These are phyloP conservation scores for Cataglyphis cursor DNA, from an alignment of 2,888 invertebrate species.

Conservation along the genomic window DNA sequence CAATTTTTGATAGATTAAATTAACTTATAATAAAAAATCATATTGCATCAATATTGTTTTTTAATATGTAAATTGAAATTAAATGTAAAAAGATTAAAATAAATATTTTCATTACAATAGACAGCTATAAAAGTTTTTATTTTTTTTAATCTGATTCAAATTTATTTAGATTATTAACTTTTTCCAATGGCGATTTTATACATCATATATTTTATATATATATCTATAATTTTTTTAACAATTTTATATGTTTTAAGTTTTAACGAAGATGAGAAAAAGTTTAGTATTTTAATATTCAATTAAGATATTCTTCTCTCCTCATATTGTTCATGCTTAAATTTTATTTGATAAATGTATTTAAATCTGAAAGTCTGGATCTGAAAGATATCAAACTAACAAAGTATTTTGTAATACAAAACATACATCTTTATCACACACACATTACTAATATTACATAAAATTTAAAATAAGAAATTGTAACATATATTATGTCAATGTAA, in stretches of 20 bases:
- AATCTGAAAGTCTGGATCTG: background rate
- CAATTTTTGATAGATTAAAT: conserved; percentile 34
- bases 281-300: background rate
- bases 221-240: conserved; percentile 8
- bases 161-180: conserved; percentile 9
- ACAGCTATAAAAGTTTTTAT: background rate
- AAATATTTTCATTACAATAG: conserved; percentile 22
- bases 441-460: background rate
- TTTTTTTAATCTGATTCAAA: background rate
- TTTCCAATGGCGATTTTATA: background rate
- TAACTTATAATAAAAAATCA: conserved; percentile 21
- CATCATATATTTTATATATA: background rate
- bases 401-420: background rate
- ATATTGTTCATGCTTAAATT: background rate
- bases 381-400: background rate
- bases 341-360: background rate
- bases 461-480: background rate
- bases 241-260: background rate
- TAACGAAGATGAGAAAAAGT: background rate
- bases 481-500: background rate
- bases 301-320: background rate
- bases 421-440: background rate
- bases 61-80: conserved; percentile 31
- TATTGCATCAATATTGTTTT: conserved; percentile 30
- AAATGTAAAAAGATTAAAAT: conserved; percentile 34